A percentile compares a stretch with the other conserved stretches of the same genome.
Conservation (phyloP, 2,888 invertebrate genomes). For the Idaea straminata region DNA sequence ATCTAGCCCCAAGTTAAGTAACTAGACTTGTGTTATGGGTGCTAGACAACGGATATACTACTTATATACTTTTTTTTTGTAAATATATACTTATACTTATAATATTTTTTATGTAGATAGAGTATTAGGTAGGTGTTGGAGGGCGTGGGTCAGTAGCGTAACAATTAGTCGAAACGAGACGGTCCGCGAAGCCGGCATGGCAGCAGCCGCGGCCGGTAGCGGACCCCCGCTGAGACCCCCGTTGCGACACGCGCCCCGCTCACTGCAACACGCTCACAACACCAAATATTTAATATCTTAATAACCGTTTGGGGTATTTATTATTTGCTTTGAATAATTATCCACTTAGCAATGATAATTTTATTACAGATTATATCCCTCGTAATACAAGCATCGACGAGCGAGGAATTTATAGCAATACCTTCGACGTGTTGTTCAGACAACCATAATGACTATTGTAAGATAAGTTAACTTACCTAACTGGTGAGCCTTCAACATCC, state of each 20-base stretch:
- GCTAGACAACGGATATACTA: too few species aligned
- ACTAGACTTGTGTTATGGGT: too few species aligned
- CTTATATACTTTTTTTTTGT: too few species aligned
- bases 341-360: conserved; percentile 53
- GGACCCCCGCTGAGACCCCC: conserved; percentile 68
- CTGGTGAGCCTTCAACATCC: too few species aligned
- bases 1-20: too few species aligned
- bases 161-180: conserved; percentile 53
- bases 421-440: neutral
- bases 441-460: neutral
- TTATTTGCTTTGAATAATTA: conserved; percentile 64
- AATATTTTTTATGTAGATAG: conserved; percentile 7
- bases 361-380: conserved; percentile 31
- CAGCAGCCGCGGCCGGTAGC: conserved; percentile 56
- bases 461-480: neutral
- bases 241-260: conserved; percentile 54
- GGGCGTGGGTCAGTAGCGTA: conserved; percentile 44
- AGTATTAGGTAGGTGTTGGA: conserved; percentile 22
- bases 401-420: conserved; percentile 8
- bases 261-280: conserved; percentile 33
- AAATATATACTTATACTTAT: too few species aligned
- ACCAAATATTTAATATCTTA: conserved; percentile 74
- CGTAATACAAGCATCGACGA: neutral
- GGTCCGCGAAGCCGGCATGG: conserved; percentile 36
- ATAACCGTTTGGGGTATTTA: conserved; percentile 71